Conservation (phyloP, 2,113 vertebrate genomes). For the Ceyx cyanopectus region DNA sequence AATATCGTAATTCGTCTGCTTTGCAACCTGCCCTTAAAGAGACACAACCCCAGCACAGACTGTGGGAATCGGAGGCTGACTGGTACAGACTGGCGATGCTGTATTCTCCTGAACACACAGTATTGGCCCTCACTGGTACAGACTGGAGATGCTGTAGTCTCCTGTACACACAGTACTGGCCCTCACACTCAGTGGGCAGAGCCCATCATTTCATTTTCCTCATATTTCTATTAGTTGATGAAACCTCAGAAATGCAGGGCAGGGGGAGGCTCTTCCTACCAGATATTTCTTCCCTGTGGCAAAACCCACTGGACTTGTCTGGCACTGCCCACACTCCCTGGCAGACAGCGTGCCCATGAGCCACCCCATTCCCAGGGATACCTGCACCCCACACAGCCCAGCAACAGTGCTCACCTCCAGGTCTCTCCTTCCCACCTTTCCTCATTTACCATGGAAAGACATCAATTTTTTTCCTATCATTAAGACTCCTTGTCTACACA, state of each 20-base stretch:
- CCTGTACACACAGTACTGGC: not conserved
- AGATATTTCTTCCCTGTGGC: not conserved
- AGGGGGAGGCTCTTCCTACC: not conserved
- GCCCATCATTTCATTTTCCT: fast-evolving
- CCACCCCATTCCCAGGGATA: fast-evolving
- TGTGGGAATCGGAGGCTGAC: fast-evolving
- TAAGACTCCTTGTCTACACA: not conserved
- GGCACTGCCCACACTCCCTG: not conserved
- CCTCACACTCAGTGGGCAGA: not conserved
- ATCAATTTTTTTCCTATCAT: fast-evolving
- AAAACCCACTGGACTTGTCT: not conserved
- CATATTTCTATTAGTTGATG: not conserved
- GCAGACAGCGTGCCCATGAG: fast-evolving
- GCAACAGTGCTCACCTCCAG: not conserved
- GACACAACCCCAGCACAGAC: not conserved
- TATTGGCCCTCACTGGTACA: too few species aligned
- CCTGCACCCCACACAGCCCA: not conserved
- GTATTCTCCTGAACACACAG: too few species aligned
- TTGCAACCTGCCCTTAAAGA: not conserved
- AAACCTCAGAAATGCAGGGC: fast-evolving
- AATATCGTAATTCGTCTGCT: not conserved
- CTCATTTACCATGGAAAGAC: not conserved
- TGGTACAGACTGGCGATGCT: not conserved
- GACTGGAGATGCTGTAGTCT: not conserved
- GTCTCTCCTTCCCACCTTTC: not conserved